These are phyloP conservation scores for Delichon dasypus DNA, from an alignment of 2,797 vertebrate genomes.

Conservation along the genomic window DNA sequence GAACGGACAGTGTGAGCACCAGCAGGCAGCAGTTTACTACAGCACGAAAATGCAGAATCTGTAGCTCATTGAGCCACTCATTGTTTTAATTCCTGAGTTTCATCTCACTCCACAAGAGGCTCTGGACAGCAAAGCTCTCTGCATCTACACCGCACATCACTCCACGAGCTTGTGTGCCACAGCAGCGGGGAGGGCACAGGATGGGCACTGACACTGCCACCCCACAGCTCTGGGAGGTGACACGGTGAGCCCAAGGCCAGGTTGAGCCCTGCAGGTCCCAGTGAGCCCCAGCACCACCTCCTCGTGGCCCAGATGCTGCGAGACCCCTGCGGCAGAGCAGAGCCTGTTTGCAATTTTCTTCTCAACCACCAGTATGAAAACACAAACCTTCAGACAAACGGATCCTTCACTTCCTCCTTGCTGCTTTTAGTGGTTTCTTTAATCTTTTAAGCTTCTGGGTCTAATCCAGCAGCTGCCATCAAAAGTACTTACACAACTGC, in stretches of 20 bases:
- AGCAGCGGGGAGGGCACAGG: background rate
- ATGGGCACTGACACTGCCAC: background rate
- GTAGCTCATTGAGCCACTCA: background rate
- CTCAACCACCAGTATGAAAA: slow-evolving; percentile 71
- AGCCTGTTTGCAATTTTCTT: slow-evolving; percentile 78
- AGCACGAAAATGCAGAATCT: background rate
- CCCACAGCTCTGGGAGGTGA: background rate
- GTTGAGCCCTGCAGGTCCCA: background rate
- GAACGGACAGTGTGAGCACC: background rate
- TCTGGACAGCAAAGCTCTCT: background rate
- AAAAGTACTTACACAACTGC: slow-evolving; percentile 74
- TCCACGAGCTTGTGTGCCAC: accelerated
- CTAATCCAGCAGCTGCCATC: slow-evolving; percentile 77
- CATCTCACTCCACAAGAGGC: background rate
- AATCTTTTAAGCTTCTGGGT: slow-evolving; percentile 84
- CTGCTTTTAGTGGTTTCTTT: slow-evolving; percentile 80
- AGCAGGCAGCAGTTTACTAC: background rate
- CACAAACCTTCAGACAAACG: slow-evolving; percentile 67
- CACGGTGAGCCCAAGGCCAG: background rate
- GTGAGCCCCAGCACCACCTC: background rate
- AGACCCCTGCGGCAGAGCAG: slow-evolving; percentile 51
- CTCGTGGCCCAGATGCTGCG: background rate
- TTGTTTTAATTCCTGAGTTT: background rate
- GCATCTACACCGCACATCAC: accelerated
- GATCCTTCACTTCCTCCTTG: slow-evolving; percentile 74